These are phyloP conservation scores for Xenopus petersii DNA, from an alignment of 2,797 vertebrate genomes.

Conservation along the genomic window DNA sequence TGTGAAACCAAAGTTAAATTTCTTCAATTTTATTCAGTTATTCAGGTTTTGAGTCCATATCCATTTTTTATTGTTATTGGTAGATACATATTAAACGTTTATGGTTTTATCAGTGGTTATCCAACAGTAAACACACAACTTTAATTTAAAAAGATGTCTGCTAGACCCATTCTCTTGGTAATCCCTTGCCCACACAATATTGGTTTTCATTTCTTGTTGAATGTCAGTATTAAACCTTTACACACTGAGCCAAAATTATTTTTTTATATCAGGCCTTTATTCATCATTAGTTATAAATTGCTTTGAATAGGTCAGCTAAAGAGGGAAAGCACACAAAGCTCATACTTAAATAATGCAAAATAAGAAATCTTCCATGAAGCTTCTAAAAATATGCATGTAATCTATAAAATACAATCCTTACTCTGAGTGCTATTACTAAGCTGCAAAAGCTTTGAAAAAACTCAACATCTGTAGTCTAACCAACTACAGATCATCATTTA, in stretches of 20 bases:
- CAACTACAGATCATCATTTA: conserved; percentile 27
- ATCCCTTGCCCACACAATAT: conserved; percentile 55
- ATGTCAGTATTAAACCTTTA: conserved; percentile 65
- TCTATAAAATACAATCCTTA: conserved; percentile 3
- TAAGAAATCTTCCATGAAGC: conserved; percentile 9
- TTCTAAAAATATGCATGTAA: conserved; percentile 13
- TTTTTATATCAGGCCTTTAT: conserved; percentile 51
- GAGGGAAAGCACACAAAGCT: conserved; percentile 4
- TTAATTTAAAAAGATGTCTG: conserved; percentile 59
- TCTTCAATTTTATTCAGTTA: conserved; percentile 38
- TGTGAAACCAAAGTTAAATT: conserved; percentile 1
- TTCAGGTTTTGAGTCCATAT: conserved; percentile 27
- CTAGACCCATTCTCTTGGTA: conserved; percentile 44
- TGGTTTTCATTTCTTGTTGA: conserved; percentile 63
- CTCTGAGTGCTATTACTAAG: conserved; percentile 8
- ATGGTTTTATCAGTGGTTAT: conserved; percentile 55
- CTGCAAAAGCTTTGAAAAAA: conserved; percentile 17
- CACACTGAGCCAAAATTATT: conserved; percentile 52
- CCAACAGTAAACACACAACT: conserved; percentile 56
- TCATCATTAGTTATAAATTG: conserved; percentile 53
- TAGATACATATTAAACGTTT: conserved; percentile 53
- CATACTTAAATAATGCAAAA: conserved; percentile 23
- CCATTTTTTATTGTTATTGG: conserved; percentile 42
- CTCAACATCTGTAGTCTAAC: conserved; percentile 27
- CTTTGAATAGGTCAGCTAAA: conserved; percentile 43